These are phyloP conservation scores for Harpalus rufipes DNA, from an alignment of 2,888 invertebrate genomes.

Conservation along the genomic window DNA sequence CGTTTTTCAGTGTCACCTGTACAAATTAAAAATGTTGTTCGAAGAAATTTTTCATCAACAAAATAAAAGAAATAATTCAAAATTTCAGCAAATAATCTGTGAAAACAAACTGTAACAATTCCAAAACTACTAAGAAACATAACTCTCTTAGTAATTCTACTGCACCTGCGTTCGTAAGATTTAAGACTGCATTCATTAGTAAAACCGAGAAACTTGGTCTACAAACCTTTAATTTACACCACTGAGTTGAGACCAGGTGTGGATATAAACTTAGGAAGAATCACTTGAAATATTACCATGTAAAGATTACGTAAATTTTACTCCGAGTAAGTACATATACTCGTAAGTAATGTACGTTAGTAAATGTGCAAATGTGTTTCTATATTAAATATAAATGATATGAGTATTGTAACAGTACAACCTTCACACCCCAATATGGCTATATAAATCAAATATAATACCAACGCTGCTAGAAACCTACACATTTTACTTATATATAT, in stretches of 20 bases:
- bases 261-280: constrained; percentile 53
- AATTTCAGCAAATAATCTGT: too few species aligned
- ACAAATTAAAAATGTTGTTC: too few species aligned
- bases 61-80: too few species aligned
- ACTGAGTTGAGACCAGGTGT: neutral
- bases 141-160: neutral
- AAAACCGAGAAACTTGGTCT: constrained; percentile 23
- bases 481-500: too few species aligned
- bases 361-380: neutral
- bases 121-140: neutral
- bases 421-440: neutral
- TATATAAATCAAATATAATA: neutral
- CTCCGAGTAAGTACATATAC: too few species aligned
- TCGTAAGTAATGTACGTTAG: too few species aligned
- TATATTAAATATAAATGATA: neutral
- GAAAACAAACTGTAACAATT: constrained; percentile 14
- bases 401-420: neutral
- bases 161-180: constrained; percentile 44
- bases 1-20: too few species aligned
- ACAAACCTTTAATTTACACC: constrained; percentile 20
- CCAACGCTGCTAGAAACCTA: neutral
- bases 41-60: too few species aligned
- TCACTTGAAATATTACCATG: constrained; percentile 35
- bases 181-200: constrained; percentile 56
- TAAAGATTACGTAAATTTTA: too few species aligned